Evolutionary conservation across 2,888 invertebrate species (phyloP).

Genomic region (Coelopa pilipes): DNA sequence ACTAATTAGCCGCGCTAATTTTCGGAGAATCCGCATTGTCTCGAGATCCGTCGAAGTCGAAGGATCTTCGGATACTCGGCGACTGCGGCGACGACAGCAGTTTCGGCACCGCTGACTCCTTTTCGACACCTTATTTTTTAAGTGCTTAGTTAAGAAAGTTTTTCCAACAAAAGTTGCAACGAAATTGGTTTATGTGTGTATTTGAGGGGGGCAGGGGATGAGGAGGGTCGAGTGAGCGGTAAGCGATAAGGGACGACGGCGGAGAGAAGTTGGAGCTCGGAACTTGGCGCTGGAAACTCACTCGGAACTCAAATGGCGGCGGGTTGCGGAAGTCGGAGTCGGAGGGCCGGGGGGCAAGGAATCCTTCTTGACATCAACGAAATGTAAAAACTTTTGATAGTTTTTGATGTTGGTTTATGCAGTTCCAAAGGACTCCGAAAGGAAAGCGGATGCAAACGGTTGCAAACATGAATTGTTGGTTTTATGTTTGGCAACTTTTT

Average conservation of each 20-base stretch:
- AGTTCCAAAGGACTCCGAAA: conserved; percentile 17
- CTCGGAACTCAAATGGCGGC: not conserved
- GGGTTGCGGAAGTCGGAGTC: not conserved
- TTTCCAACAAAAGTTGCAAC: conserved; percentile 17
- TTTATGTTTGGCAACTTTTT: conserved; percentile 36
- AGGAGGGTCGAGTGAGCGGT: too few species aligned
- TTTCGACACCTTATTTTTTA: conserved; percentile 25
- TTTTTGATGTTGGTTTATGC: conserved; percentile 34
- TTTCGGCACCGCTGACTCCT: not conserved
- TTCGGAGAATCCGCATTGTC: too few species aligned
- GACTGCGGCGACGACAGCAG: not conserved
- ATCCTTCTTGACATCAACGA: conserved; percentile 17
- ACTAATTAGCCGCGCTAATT: not conserved
- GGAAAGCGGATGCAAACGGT: conserved; percentile 42
- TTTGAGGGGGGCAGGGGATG: not conserved
- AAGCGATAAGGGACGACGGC: not conserved
- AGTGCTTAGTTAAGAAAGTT: conserved; percentile 25
- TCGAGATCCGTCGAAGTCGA: too few species aligned
- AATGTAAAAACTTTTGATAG: conserved; percentile 32
- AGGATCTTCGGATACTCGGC: not conserved
- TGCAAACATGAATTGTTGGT: conserved; percentile 46
- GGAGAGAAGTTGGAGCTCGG: not conserved
- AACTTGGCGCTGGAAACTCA: not conserved
- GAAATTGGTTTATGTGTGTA: conserved; percentile 21
- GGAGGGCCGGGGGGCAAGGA: not conserved